A percentile compares a stretch with the other conserved stretches of the same genome.
Evolutionary conservation across 1,140 invertebrate genomes (phyloP).

Genomic region (Euwallacea similis): DNA sequence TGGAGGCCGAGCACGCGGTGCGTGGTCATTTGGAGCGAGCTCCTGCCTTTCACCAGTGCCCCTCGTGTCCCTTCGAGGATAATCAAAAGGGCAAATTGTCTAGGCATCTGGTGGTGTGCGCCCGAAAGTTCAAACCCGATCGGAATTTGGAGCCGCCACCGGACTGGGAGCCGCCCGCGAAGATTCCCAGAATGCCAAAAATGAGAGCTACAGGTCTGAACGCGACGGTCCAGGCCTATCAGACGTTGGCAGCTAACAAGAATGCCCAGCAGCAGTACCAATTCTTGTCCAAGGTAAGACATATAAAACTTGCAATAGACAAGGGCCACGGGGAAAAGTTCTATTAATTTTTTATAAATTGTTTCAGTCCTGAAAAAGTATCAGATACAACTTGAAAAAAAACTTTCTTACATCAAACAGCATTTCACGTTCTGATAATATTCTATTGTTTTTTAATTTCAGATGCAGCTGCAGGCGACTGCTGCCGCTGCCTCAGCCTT

Average conservation of each 20-base stretch:
- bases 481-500: conserved; percentile 32
- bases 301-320: not conserved
- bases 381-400: no score
- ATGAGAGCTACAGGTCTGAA: conserved; percentile 55
- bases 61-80: conserved; percentile 92
- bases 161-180: conserved; percentile 91
- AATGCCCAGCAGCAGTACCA: conserved; percentile 56
- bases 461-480: conserved; percentile 40
- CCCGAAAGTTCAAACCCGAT: conserved; percentile 87
- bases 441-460: conserved; percentile 3
- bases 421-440: no score
- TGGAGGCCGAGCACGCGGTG: conserved; percentile 86
- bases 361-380: no score
- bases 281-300: conserved; percentile 40
- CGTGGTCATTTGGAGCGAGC: conserved; percentile 76
- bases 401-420: no score
- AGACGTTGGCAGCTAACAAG: conserved; percentile 50
- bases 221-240: conserved; percentile 52
- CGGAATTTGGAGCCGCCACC: conserved; percentile 72
- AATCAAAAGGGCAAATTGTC: conserved; percentile 92
- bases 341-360: no score
- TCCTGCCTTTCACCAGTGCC: conserved; percentile 86
- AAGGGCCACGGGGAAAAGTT: no score
- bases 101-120: conserved; percentile 84
- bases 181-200: conserved; percentile 76